phyloP scores from a whole-genome alignment of 1,140 invertebrate genomes.

The Aporrectodea caliginosa region DNA sequence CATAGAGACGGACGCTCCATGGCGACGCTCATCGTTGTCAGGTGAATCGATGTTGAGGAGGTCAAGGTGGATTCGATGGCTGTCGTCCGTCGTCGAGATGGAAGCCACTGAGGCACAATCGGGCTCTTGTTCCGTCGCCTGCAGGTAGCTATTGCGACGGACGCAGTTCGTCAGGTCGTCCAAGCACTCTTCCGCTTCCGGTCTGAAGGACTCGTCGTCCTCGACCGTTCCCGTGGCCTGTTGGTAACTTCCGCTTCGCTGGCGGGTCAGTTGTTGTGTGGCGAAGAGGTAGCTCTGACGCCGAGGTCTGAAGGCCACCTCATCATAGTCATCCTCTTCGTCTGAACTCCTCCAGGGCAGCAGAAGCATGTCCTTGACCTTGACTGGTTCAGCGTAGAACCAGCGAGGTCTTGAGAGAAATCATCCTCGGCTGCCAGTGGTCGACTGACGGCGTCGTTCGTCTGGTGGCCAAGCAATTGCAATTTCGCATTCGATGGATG shows the following conservation, averaged over 20 bases:
- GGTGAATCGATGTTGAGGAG: neutral
- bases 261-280: slow-evolving; percentile 42
- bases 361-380: too few species aligned
- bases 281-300: slow-evolving; percentile 53
- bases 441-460: too few species aligned
- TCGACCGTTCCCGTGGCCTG: slow-evolving; percentile 43
- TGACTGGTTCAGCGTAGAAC: too few species aligned
- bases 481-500: too few species aligned
- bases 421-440: too few species aligned
- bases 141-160: slow-evolving; percentile 45
- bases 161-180: slow-evolving; percentile 40
- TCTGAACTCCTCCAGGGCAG: too few species aligned
- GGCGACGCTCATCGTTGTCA: neutral
- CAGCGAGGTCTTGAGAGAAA: too few species aligned
- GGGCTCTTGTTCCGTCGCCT: slow-evolving; percentile 48
- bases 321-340: too few species aligned
- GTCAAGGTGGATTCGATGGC: neutral
- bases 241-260: slow-evolving; percentile 50
- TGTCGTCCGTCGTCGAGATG: slow-evolving; percentile 2
- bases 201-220: slow-evolving; percentile 6
- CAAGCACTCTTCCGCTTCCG: slow-evolving; percentile 28
- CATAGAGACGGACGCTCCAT: neutral
- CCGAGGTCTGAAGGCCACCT: slow-evolving; percentile 49
- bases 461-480: too few species aligned
- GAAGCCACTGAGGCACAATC: slow-evolving; percentile 40